Evolutionary conservation across 2,888 invertebrate species (phyloP).

Genomic region (Cinara cedri): DNA sequence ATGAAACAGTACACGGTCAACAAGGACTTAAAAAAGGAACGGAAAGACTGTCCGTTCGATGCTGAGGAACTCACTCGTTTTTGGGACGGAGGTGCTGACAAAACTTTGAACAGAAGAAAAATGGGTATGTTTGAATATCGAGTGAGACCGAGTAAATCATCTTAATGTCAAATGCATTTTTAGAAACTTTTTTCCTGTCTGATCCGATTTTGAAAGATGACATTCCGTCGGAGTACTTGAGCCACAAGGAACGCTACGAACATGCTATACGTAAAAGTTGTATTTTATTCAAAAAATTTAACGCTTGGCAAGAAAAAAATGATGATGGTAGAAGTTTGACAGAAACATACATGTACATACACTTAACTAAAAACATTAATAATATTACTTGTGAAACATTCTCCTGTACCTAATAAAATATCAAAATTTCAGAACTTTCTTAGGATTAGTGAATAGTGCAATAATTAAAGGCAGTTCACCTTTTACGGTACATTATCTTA

Average conservation of each 20-base stretch:
- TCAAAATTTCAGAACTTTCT: slow-evolving; percentile 67
- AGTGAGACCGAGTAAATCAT: neutral
- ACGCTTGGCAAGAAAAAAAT: slow-evolving; percentile 73
- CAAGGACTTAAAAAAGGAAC: slow-evolving; percentile 75
- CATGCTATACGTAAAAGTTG: slow-evolving; percentile 77
- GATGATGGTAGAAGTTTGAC: slow-evolving; percentile 69
- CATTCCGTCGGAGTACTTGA: slow-evolving; percentile 76
- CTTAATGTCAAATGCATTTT: slow-evolving; percentile 60
- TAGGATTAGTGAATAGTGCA: slow-evolving; percentile 74
- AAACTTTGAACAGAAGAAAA: slow-evolving; percentile 73
- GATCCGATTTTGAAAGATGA: slow-evolving; percentile 74
- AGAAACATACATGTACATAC: slow-evolving; percentile 75
- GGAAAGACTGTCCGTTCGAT: slow-evolving; percentile 77
- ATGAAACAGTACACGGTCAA: slow-evolving; percentile 64
- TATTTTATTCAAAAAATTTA: slow-evolving; percentile 73
- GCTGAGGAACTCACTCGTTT: slow-evolving; percentile 77
- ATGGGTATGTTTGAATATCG: slow-evolving; percentile 64
- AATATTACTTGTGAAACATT: neutral
- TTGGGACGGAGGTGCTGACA: slow-evolving; percentile 77
- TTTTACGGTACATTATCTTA: slow-evolving; percentile 81
- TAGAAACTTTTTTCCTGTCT: slow-evolving; percentile 68
- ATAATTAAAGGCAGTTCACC: slow-evolving; percentile 77
- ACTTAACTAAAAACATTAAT: neutral
- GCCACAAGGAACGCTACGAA: slow-evolving; percentile 85
- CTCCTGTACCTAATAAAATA: neutral